phyloP scores from a whole-genome alignment of 2,888 invertebrate genomes.

The Nephrotoma flavescens region DNA sequence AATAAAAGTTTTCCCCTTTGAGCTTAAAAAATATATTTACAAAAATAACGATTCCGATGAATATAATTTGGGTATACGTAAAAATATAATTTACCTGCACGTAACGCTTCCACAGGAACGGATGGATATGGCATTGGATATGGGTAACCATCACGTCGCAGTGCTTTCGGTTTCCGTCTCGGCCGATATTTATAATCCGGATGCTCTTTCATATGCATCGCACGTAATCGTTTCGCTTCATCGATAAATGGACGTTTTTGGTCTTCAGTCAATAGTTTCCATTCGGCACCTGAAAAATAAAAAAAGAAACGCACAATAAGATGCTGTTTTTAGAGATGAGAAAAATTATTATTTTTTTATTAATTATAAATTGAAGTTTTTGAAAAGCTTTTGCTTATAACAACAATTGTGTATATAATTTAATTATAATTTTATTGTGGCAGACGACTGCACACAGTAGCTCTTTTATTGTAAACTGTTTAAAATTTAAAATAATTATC shows the following conservation, averaged over 20 bases:
- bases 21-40: neutral
- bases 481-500: neutral
- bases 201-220: conserved; percentile 91
- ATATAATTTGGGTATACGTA: neutral
- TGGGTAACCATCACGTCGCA: conserved; percentile 80
- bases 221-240: conserved; percentile 85
- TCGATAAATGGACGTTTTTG: conserved; percentile 96
- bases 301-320: neutral
- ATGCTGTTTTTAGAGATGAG: neutral
- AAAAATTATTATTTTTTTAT: neutral
- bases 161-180: conserved; percentile 72
- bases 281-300: too few relatives aligned
- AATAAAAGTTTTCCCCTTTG: neutral
- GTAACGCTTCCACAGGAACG: conserved; percentile 74
- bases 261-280: conserved; percentile 87
- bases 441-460: neutral
- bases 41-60: neutral
- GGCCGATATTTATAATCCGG: conserved; percentile 91
- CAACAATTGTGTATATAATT: neutral
- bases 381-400: neutral
- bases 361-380: neutral
- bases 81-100: conserved; percentile 47
- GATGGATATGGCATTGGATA: conserved; percentile 87
- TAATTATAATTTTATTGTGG: neutral
- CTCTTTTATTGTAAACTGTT: neutral